Base-by-base conservation (phyloP, 2,113 vertebrate genomes). In the Tachycineta bicolor region DNA sequence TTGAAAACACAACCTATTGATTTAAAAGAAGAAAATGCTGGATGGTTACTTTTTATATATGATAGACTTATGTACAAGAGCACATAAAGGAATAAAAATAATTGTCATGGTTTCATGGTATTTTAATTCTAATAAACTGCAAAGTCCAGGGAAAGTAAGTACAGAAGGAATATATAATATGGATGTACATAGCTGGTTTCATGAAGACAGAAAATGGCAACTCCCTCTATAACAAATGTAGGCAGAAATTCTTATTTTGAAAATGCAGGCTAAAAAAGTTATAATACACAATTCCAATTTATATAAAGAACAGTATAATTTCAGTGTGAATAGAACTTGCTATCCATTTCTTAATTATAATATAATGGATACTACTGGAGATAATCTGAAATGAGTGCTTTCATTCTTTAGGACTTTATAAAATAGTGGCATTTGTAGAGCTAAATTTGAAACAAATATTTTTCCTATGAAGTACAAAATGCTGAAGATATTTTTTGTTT, bases 21-120 rank as follows among this genome's bases (percentile, higher is more conserved):
- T 79, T 85, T 62, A 58, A 79, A 67, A 76, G 41, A 59, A 56
- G 15, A 74, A 71, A 79, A 64, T 33, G 6, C 2, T 58, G 24
- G 2, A 24, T 23, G 6, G 2, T 63, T 71, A 28, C 14, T 7
- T 63, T 37, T 58, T 46, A n/a, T 41, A 28, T 53, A 8, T 8
- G 6, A n/a, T 7, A 79, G 34, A 44, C 8, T 34, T 55, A 13
- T 0, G 2, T 44, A 19, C 19, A 58, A 60, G 10, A 62, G 18
- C 15, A 63, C 13, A 47, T 5, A n/a, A 55, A 64, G 10, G 56
- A 47, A 44, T 81, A 29, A 64, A 82, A 70, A 34, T 34, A 49
- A 14, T 28, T 39, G 6, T 26, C 50, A 15, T 10, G 2, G 0
- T 1, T 5, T 37, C 37, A 37, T 37, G 37, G 37, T 37, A 10